A percentile compares a stretch with the other conserved stretches of the same genome.
Conservation (phyloP, 2,888 invertebrate genomes). For the Chironomus riparius region DNA sequence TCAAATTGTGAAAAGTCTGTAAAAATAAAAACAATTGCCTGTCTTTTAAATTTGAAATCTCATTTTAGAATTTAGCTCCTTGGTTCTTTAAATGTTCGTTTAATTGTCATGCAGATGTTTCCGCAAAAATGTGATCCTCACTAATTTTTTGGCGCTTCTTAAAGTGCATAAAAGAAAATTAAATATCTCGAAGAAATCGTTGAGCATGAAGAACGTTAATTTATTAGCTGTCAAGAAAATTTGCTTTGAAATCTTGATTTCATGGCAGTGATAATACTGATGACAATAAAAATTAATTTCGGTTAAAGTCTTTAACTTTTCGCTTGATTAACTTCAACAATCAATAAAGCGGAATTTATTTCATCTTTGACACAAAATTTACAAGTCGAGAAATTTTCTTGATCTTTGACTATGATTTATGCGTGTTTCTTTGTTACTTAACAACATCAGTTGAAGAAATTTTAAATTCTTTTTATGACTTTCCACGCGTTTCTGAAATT, state of each 20-base stretch:
- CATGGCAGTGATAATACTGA: background rate
- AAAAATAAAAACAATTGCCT: no score
- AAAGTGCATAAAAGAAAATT: background rate
- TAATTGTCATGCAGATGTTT: background rate
- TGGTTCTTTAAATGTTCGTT: no score
- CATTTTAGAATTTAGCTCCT: no score
- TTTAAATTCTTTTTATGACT: background rate
- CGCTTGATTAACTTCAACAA: background rate
- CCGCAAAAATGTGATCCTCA: no score
- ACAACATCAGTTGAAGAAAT: background rate
- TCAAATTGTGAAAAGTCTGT: background rate
- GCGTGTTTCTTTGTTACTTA: background rate
- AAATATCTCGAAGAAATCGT: no score
- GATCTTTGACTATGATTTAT: background rate
- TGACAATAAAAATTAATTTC: background rate
- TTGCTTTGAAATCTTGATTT: background rate
- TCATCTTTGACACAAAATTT: background rate
- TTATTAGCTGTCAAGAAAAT: slow-evolving; percentile 6
- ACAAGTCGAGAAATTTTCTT: background rate
- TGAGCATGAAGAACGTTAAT: background rate
- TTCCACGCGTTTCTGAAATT: background rate
- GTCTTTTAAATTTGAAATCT: no score
- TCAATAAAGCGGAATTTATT: background rate
- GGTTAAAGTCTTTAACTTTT: background rate
- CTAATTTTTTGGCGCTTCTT: background rate